These are phyloP conservation scores for Ctenomys sociabilis DNA, from an alignment of 2,113 vertebrate species.

Conservation along the genomic window DNA sequence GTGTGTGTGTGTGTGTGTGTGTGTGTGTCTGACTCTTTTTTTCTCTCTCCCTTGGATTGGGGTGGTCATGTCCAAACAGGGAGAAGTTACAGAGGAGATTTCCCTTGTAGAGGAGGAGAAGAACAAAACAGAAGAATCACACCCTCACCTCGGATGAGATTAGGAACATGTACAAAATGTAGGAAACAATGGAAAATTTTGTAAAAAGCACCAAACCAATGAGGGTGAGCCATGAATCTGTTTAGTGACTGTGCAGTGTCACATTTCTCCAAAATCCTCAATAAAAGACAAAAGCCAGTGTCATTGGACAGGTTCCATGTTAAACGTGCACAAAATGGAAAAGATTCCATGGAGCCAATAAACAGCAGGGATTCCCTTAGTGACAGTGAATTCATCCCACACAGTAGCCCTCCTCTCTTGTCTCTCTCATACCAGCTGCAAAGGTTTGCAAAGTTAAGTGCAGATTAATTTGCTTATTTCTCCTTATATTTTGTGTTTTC, in stretches of 20 bases:
- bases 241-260: background rate
- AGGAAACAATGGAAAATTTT: background rate
- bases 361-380: background rate
- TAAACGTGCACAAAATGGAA: background rate
- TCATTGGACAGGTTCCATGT: background rate
- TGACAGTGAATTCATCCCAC: background rate
- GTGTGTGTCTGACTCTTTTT: background rate
- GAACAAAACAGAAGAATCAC: background rate
- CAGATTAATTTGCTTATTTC: background rate
- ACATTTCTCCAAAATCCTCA: background rate
- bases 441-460: background rate
- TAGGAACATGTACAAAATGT: background rate
- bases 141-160: background rate
- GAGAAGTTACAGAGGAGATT: background rate
- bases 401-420: background rate
- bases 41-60: background rate
- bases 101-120: background rate
- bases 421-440: background rate
- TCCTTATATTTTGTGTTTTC: background rate
- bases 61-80: background rate
- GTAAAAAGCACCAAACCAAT: background rate
- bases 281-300: background rate
- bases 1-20: too few relatives aligned
- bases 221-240: background rate
- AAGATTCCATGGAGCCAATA: background rate